Percentiles rank a stretch among this genome's conserved stretches.
Evolutionary conservation across 2,797 vertebrate genomes (phyloP).

Genomic region (Tachyglossus aculeatus): DNA sequence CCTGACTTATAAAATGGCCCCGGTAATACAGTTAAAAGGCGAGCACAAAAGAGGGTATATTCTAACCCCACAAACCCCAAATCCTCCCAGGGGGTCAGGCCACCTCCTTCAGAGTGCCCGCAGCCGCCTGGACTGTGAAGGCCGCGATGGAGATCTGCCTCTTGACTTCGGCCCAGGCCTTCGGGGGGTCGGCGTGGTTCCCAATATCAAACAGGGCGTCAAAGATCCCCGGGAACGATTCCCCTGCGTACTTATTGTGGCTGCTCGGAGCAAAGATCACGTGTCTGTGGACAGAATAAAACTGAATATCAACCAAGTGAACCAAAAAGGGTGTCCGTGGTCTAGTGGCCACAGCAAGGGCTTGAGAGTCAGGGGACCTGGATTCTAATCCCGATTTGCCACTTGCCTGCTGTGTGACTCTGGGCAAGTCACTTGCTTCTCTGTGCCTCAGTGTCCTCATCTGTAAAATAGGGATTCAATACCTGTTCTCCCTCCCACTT

Average conservation of each 20-base stretch:
- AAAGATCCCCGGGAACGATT: conserved; percentile 92
- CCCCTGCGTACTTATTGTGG: conserved; percentile 91
- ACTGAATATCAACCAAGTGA: too few relatives aligned
- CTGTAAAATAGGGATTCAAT: too few relatives aligned
- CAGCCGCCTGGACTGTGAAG: conserved; percentile 86
- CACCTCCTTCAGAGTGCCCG: conserved; percentile 76
- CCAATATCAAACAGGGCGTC: conserved; percentile 88
- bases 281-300: conserved; percentile 76
- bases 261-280: conserved; percentile 92
- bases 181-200: conserved; percentile 67
- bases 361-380: too few relatives aligned
- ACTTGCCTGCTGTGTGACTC: neutral
- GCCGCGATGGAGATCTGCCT: conserved; percentile 87
- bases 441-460: too few relatives aligned
- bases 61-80: too few relatives aligned
- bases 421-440: neutral
- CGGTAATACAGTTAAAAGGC: too few relatives aligned
- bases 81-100: conserved; percentile 36
- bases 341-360: too few relatives aligned
- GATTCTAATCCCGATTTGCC: too few relatives aligned
- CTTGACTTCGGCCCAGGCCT: conserved; percentile 87
- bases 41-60: too few relatives aligned
- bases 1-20: too few relatives aligned
- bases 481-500: too few relatives aligned
- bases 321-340: too few relatives aligned